These are phyloP conservation scores for Sarcophaga variegata DNA, from an alignment of 2,888 invertebrate species.

Conservation along the genomic window DNA sequence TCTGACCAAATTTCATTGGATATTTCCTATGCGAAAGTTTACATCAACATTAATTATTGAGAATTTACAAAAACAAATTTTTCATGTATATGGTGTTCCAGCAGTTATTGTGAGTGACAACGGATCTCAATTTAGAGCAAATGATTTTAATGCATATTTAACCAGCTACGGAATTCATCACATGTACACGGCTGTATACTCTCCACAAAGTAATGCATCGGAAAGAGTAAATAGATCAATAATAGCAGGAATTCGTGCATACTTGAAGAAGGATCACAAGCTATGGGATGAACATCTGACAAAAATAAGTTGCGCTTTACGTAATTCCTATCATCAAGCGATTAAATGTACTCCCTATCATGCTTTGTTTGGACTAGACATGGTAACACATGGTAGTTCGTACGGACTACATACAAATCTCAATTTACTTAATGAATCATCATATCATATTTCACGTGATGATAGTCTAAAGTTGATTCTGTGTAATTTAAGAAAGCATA, in stretches of 20 bases:
- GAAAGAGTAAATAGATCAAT: slow-evolving; percentile 75
- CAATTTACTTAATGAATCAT: slow-evolving; percentile 23
- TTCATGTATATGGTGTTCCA: slow-evolving; percentile 71
- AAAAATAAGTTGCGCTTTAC: slow-evolving; percentile 46
- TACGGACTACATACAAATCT: slow-evolving; percentile 39
- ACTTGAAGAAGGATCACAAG: slow-evolving; percentile 57
- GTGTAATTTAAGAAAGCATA: slow-evolving; percentile 9
- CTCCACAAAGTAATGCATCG: slow-evolving; percentile 76
- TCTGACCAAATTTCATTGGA: slow-evolving; percentile 29
- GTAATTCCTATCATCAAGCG: slow-evolving; percentile 47
- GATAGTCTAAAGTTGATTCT: neutral
- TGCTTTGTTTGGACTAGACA: slow-evolving; percentile 48
- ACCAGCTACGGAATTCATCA: slow-evolving; percentile 58
- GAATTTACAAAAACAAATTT: slow-evolving; percentile 29
- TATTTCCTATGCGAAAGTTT: slow-evolving; percentile 26
- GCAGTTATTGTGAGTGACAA: slow-evolving; percentile 71
- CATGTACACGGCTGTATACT: slow-evolving; percentile 72
- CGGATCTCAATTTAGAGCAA: slow-evolving; percentile 70
- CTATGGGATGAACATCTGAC: slow-evolving; percentile 54
- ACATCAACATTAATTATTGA: neutral
- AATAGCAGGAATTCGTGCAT: slow-evolving; percentile 72
- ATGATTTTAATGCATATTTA: slow-evolving; percentile 60
- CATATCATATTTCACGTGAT: neutral
- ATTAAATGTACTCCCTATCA: slow-evolving; percentile 54
- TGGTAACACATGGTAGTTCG: slow-evolving; percentile 42